Evolutionary conservation across 2,797 vertebrate species (phyloP), one percentile per base, ranked within the genome.

Genomic region (Pipistrellus kuhlii): DNA sequence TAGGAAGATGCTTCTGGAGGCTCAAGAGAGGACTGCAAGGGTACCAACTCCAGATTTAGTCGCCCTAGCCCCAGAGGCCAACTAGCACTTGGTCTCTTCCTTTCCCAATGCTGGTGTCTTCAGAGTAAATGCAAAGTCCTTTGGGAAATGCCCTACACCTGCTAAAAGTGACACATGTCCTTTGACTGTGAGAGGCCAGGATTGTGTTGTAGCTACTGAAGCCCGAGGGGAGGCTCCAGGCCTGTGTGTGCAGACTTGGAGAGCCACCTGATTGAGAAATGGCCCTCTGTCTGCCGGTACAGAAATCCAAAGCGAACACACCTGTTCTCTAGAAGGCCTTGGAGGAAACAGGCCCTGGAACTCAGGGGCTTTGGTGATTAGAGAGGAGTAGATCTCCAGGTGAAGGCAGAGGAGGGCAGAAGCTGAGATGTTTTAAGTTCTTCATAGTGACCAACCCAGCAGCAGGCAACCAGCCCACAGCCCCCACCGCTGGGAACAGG

Each of bases 1-100:
- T 35, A 46, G 46, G 44, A 92, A 90, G 75, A 89, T 84, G 80
- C n/a, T 76, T 88, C 86, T 68, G n/a, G 48, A 91, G 73, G 18
- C 11, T 27, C 11, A 66, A 78, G 30, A 44, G 57, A 86, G n/a
- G 71, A 77, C 35, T 59, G 10, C 38, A 84, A 51, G 57, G 32
- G 3, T 17, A 48, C 53, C 44, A 62, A 57, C 51, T 93, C 62
- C 41, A 92, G 82, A 23, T 64, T 62, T n/a, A 81, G 82, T 32
- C 3, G 1, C 32, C 27, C 68, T 51, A 55, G 17, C 51, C 62
- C 90, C 48, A 90, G 32, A 71, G 32, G 35, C 27, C 46, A 85
- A 18, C 13, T 17, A 57, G 23, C 48, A 0, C 57, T 27, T 73
- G 48, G 30, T 73, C 12, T 72, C 51, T 20, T 93, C 25, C 78